Evolutionary conservation across 2,888 invertebrate genomes (phyloP).

Genomic region (Biston betularia): DNA sequence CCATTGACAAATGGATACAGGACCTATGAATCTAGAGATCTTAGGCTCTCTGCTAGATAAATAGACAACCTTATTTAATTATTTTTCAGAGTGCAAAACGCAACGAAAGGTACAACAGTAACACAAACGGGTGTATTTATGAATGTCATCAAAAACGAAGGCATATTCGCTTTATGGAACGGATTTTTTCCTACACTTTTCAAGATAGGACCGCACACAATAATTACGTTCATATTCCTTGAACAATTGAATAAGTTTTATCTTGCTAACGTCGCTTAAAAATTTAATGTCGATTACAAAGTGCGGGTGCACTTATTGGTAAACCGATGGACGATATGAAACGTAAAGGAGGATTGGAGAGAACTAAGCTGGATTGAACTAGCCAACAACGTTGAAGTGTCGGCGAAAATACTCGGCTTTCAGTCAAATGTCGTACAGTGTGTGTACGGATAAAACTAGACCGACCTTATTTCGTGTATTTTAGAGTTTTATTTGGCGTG

Average conservation of each 20-base stretch:
- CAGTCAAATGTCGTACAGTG: too few relatives aligned
- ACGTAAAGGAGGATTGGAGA: too few relatives aligned
- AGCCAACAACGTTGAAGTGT: too few relatives aligned
- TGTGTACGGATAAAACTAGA: too few relatives aligned
- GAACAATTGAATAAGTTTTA: constrained; percentile 93
- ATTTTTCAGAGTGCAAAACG: constrained; percentile 94
- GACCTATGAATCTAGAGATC: too few relatives aligned
- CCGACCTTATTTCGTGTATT: too few relatives aligned
- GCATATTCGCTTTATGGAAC: constrained; percentile 97
- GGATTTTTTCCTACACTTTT: constrained; percentile 98
- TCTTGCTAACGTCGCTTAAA: constrained; percentile 38
- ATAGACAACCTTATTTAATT: neutral
- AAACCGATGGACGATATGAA: too few relatives aligned
- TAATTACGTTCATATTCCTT: constrained; percentile 97
- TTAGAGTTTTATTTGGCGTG: too few relatives aligned
- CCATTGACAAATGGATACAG: too few relatives aligned
- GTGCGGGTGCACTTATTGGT: too few relatives aligned
- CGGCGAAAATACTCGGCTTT: too few relatives aligned
- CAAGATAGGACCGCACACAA: constrained; percentile 98
- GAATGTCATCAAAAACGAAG: constrained; percentile 93
- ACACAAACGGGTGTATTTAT: constrained; percentile 90
- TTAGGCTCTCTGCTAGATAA: neutral
- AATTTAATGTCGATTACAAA: neutral
- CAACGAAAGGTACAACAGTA: constrained; percentile 90
- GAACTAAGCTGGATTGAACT: too few relatives aligned